phyloP scores from a whole-genome alignment of 2,113 vertebrate species.

The Strix uralensis region DNA sequence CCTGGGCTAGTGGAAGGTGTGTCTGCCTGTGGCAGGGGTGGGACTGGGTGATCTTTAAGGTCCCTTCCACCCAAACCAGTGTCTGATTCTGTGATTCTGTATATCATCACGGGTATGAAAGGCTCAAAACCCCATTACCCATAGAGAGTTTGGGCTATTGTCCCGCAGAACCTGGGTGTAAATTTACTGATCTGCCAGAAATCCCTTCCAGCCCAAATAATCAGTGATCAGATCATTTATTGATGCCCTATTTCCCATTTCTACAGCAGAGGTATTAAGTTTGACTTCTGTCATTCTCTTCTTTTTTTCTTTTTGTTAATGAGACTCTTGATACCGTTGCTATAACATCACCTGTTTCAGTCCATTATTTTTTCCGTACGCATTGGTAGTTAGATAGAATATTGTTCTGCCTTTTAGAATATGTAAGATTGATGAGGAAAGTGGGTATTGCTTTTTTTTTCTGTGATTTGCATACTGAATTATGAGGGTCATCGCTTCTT shows the following conservation, averaged over 20 bases:
- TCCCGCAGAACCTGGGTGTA: not conserved
- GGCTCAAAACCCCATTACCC: not conserved
- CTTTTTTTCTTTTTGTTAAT: not conserved
- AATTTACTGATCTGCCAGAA: not conserved
- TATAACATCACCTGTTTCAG: not conserved
- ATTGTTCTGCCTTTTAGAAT: not conserved
- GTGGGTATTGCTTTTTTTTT: not conserved
- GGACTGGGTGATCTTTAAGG: no score
- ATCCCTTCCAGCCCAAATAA: not conserved
- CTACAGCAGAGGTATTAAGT: not conserved
- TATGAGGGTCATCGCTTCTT: not conserved
- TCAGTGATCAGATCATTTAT: not conserved
- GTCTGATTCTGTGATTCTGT: no score
- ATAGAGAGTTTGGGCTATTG: fast-evolving
- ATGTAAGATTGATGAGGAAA: not conserved
- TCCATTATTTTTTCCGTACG: not conserved
- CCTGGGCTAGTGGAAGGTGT: no score
- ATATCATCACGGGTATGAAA: not conserved
- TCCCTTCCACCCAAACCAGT: no score
- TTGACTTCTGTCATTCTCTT: not conserved
- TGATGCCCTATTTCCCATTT: not conserved
- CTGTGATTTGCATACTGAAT: not conserved
- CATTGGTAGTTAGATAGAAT: not conserved
- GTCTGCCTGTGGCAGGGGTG: no score
- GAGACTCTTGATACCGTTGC: not conserved